Evolutionary conservation across 2,888 invertebrate genomes (phyloP).

Genomic region (Dryobotodes eremita): DNA sequence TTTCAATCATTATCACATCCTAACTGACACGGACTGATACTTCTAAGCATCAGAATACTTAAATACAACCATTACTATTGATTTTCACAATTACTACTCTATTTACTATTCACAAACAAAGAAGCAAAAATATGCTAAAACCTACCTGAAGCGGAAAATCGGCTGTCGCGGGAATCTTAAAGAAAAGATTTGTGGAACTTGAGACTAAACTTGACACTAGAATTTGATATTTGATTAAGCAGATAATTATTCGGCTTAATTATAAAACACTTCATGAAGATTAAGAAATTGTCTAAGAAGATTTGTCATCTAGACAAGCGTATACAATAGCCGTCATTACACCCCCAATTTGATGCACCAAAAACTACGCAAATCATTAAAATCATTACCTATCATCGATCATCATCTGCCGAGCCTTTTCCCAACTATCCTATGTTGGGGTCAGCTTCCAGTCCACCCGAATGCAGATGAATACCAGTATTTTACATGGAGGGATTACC

Average conservation of each 20-base stretch:
- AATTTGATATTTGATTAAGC: not conserved
- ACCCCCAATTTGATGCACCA: slow-evolving; percentile 23
- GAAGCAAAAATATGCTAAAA: not conserved
- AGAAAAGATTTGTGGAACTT: slow-evolving; percentile 3
- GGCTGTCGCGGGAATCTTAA: not conserved
- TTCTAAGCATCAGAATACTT: not conserved
- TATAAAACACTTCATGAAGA: slow-evolving; percentile 27
- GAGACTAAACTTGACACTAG: not conserved
- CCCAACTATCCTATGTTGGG: not conserved
- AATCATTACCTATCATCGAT: not conserved
- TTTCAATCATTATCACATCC: slow-evolving; percentile 1
- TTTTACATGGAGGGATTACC: not conserved
- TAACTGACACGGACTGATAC: not conserved
- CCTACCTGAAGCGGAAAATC: not conserved
- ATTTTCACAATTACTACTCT: slow-evolving; percentile 17
- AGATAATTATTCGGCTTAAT: slow-evolving; percentile 17
- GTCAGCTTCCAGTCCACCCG: not conserved
- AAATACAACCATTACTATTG: not conserved
- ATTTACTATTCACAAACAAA: slow-evolving; percentile 27
- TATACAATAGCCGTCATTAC: not conserved
- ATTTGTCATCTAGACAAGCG: slow-evolving; percentile 23
- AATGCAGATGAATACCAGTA: not conserved
- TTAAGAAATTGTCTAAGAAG: not conserved
- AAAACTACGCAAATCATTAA: slow-evolving; percentile 6
- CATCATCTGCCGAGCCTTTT: not conserved